Base-by-base conservation (phyloP, 2,797 vertebrate species). In the Typhlichthys subterraneus region DNA sequence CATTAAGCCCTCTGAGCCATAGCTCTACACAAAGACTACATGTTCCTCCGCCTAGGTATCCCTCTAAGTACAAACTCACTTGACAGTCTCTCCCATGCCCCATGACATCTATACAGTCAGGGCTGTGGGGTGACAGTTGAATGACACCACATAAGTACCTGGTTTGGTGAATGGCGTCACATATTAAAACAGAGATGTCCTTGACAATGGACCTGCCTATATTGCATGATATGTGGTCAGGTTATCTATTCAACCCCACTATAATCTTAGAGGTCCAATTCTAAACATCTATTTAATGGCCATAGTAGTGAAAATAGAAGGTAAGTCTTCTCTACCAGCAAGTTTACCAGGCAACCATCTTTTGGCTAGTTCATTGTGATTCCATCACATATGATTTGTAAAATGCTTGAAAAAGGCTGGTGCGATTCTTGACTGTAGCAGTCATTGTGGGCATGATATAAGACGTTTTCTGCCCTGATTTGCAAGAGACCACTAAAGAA, bases 11-110 rank as follows among this genome's bases (percentile, higher is more conserved):
- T 61, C 59, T 75, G 64, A 62, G 65, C 57, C 49, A 48, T 23
- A 10, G 7, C 13, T 57, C 50, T 47, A 56, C 53, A 57, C 53
- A 72, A 62, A 72, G 13, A 66, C 45, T 59, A 59, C 38, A 45
- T 58, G 29, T 59, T 56, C 61, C 70, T 63, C 65, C 66, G 61
- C 57, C 72, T 72, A 60, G 61, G 29, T 52, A 14, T 50, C 54
- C n/a, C 6, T 59, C 15, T 66, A 49, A 57, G 59, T 64, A 13
- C 23, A 60, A 59, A 42, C 9, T 42, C 7, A 7, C 38, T 42
- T 38, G 52, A 61, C 46, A 57, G 55, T n/a, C 38, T 42, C 38
- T 61, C 29, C 65, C 51, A 54, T 66, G 60, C 46, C 61, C 51
- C 9, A 52, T 56, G 45, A 67, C 12, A 12, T 19, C 47, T 66